A percentile compares a stretch with the other conserved stretches of the same genome.
Conservation (phyloP, 2,888 invertebrate species). For the Scaptomyza reducta region DNA sequence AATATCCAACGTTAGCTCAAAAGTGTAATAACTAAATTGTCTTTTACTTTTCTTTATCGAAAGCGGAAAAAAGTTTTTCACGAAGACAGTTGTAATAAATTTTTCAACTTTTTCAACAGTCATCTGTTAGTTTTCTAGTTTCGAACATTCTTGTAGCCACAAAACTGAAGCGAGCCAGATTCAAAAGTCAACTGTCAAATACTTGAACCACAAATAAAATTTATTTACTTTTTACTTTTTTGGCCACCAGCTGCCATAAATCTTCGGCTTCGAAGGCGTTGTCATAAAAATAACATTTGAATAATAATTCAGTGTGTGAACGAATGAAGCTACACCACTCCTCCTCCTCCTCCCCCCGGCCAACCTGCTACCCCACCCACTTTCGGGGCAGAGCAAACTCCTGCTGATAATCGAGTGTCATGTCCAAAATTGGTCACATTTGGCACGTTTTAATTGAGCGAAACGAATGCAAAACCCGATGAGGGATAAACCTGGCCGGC, state of each 20-base stretch:
- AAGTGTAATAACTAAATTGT: too few relatives aligned
- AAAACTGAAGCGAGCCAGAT: conserved; percentile 17
- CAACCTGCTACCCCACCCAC: neutral
- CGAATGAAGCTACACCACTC: neutral
- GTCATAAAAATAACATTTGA: conserved; percentile 61
- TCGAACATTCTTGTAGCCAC: conserved; percentile 9
- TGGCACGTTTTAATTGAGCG: conserved; percentile 73
- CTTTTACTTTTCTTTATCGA: too few relatives aligned
- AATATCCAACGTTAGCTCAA: too few relatives aligned
- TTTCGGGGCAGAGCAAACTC: neutral
- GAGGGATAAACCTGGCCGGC: conserved; percentile 39
- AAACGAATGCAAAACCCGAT: conserved; percentile 62
- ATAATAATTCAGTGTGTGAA: conserved; percentile 45
- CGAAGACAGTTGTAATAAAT: conserved; percentile 7
- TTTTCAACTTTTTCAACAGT: conserved; percentile 10
- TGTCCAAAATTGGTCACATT: conserved; percentile 59
- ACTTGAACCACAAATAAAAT: conserved; percentile 63
- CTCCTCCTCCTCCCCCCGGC: neutral
- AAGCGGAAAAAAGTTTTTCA: too few relatives aligned
- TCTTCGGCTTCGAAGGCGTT: conserved; percentile 49
- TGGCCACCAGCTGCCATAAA: conserved; percentile 51
- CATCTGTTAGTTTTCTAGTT: conserved; percentile 27
- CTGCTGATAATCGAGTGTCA: conserved; percentile 53
- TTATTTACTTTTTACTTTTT: conserved; percentile 65
- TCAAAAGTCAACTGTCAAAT: conserved; percentile 54